Base-by-base conservation (phyloP, 2,113 vertebrate genomes). In the Centrocercus urophasianus region DNA sequence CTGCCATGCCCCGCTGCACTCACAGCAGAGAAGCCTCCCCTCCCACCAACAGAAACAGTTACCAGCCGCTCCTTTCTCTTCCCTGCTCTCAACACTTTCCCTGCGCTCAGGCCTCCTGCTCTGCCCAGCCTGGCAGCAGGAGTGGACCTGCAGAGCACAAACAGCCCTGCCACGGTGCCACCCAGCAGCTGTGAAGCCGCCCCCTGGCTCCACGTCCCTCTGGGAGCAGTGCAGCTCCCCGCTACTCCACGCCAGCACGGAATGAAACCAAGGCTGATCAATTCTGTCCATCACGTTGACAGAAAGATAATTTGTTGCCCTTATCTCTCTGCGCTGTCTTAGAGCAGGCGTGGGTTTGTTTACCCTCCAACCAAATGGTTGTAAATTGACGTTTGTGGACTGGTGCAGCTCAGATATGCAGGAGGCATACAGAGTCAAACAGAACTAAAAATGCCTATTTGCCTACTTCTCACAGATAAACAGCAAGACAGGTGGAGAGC, bases 281-380 rank as follows among this genome's bases (percentile, higher is more conserved):
- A 25, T 88, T 70, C 93, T 82, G 93, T 91, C 93, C 65, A 11
- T 86, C 76, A 48, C 0, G 0, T 74, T 67, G 88, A 90, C 90
- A 88, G 83, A 75, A 93, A 90, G 77, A 75, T 78, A 74, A 91
- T 86, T 75, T 77, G 65, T 90, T 96, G 83, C 73, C 86, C 90
- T 90, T 92, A 90, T 93, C 95, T 50, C 80, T 88, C 83, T 1
- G 2, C 25, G 66, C 76, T 74, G 83, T 56, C 86, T 96, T 47
- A 80, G 73, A 52, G 70, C 0, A 1, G 70, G 89, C 87, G 75
- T 7, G 12, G 86, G 88, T 83, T 92, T 86, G 61, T 57, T 86
- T 84, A 63, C 92, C 70, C 92, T 93, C 86, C 57, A 81, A 78
- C 47, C 52, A 94, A 93, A 88, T 28, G 47, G 36, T 78, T 96